Base-by-base conservation (phyloP, 1,140 invertebrate species). In the Drosophila micromelanica region DNA sequence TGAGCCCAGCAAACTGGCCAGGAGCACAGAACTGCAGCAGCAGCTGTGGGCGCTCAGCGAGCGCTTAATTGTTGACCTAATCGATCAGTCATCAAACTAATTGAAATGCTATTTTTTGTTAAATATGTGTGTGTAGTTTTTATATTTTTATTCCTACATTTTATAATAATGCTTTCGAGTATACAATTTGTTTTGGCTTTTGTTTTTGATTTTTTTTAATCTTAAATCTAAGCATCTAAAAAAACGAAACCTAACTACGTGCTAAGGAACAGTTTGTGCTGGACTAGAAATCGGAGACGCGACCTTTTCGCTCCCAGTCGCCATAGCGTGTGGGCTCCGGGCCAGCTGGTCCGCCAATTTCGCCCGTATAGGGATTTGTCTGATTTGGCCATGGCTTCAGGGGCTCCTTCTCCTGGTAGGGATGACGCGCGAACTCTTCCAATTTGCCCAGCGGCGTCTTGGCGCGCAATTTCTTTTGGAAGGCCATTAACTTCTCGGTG, bases 291-390 rank as follows among this genome's bases (percentile, higher is more conserved):
- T 99, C 99, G 8, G 97, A 95, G 11, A 99, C 98, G 90, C 98
- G 94, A 63, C 99, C 99, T 93, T 99, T 99, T 73, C 98, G 94
- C 92, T 99, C 99, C 99, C 99, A 99, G 93, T 99, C 99, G 4
- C 98, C 99, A 93, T 99, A 99, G 77, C 99, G 94, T 32, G 99
- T 99, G 32, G 99, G 99, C 93, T 99, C 99, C 2, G 98, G 99
- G 17, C 99, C 99, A 87, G 94, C 94, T 8, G 99, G 99, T 9
- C 99, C 99, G 69, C 97, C 97, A 55, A 91, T 78, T 74, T 92
- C 90, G 13, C 91, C 99, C 15, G 98, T 99, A 65, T 95, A 80
- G 7, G 98, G 98, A 93, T 99, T 99, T 7, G 93, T 96, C 80
- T 96, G 95, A 92, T 99, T 94, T 6, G 98, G 98, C 94, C 96